Base-by-base conservation (phyloP, 1,140 invertebrate species). In the Drosophila virilis region DNA sequence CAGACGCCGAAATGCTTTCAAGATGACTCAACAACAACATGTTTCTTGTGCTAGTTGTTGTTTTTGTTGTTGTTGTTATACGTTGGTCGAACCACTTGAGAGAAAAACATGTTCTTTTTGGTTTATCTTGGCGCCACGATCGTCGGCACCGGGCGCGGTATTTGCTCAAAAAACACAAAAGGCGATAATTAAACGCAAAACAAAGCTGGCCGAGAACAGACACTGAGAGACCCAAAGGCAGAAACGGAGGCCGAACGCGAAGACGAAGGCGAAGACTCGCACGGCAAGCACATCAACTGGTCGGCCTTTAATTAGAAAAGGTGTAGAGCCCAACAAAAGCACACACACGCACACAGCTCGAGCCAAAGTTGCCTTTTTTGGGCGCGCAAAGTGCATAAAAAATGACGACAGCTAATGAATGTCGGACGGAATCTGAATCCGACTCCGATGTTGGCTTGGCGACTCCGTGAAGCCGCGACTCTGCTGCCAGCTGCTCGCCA, bases 61-160 rank as follows among this genome's bases (percentile, higher is more conserved):
- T 8, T 54, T 38, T n/a, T 65, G 57, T n/a, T 66, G 62, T 35
- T 57, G 42, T 22, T 22, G 22, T 22, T 22, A 22, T 2, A 22
- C 22, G 22, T 33, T 67, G 69, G 57, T 65, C 59, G 69, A 72
- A 81, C 76, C 84, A 88, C 83, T 88, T 88, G 83, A 89, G 84
- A 80, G 77, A 74, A 84, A 89, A 89, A 84, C 84, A 88, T 88
- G 84, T 88, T 88, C 84, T 84, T 83, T 28, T 85, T 83, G 83
- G 80, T 80, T 89, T 84, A 89, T 89, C 84, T 89, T 89, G 84
- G 84, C 84, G 84, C 84, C 84, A 90, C 84, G 84, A 89, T 89
- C 84, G 77, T 74, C 76, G 57, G 54, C 60, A 77, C 61, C 83
- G 77, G 73, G 80, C 77, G 80, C 80, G 77, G 81, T 80, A 84